Conservation (phyloP, 2,888 invertebrate species). For the Schizotus pectinicornis region DNA sequence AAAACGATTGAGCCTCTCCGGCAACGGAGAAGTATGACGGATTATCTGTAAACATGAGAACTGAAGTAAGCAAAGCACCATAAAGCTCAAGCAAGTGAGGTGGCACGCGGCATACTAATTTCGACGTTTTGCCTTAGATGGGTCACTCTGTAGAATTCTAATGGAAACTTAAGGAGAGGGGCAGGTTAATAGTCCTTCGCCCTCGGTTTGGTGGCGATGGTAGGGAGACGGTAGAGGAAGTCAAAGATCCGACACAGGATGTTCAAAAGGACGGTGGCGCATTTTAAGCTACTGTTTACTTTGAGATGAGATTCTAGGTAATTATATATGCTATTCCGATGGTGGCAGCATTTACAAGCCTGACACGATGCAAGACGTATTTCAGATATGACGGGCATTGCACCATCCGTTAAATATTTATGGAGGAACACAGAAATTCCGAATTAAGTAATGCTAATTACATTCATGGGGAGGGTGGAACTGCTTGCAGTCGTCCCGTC, state of each 20-base stretch:
- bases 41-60: conserved; percentile 65
- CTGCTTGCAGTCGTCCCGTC: not conserved
- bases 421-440: not conserved
- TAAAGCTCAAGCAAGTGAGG: conserved; percentile 15
- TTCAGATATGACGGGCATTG: conserved; percentile 6
- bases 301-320: conserved; percentile 35
- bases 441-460: not conserved
- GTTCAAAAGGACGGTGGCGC: conserved; percentile 38
- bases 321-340: conserved; percentile 38
- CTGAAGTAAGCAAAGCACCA: conserved; percentile 1
- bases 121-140: conserved; percentile 26
- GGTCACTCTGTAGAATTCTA: conserved; percentile 31
- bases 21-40: conserved; percentile 78
- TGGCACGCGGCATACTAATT: conserved; percentile 40
- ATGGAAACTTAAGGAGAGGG: conserved; percentile 18
- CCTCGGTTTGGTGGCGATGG: conserved; percentile 16
- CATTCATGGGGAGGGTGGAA: not conserved
- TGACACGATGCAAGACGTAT: not conserved
- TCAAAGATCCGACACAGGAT: conserved; percentile 43
- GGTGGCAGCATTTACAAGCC: conserved; percentile 7
- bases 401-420: conserved; percentile 8
- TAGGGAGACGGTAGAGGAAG: conserved; percentile 36
- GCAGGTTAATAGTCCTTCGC: conserved; percentile 4
- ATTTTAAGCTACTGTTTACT: conserved; percentile 37
- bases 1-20: conserved; percentile 46